phyloP scores from a whole-genome alignment of 30 jellyfish, hydroid and myxozoan genomes.

The Cassiopea andromeda region DNA sequence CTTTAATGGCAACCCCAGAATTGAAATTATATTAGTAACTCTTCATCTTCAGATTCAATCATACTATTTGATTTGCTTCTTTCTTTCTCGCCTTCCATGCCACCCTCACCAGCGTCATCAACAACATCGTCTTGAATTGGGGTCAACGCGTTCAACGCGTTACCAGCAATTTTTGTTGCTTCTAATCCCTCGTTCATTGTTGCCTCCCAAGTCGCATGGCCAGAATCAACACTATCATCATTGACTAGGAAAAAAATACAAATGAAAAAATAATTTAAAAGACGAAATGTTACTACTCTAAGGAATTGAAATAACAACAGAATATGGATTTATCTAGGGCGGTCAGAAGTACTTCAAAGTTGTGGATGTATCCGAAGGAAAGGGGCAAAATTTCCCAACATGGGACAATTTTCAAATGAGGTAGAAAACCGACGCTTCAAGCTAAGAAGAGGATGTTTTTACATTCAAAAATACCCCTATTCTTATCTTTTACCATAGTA shows the following conservation, averaged over 20 bases:
- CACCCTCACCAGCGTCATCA: neutral
- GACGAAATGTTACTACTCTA: too few species aligned
- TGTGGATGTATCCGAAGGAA: too few species aligned
- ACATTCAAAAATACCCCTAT: too few species aligned
- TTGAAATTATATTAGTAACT: neutral
- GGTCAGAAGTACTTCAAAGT: too few species aligned
- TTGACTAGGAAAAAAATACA: neutral
- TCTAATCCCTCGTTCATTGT: slow-evolving; percentile 70
- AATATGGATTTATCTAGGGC: too few species aligned
- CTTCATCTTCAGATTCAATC: neutral
- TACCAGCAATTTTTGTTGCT: slow-evolving; percentile 91
- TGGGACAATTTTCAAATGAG: too few species aligned
- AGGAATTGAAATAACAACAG: too few species aligned
- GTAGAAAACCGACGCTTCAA: too few species aligned
- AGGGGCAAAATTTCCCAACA: too few species aligned
- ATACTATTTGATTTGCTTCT: neutral
- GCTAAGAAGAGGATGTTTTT: too few species aligned
- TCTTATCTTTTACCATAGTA: too few species aligned
- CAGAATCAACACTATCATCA: slow-evolving; percentile 11
- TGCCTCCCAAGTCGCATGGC: slow-evolving; percentile 54
- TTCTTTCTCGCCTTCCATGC: neutral
- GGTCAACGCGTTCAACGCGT: slow-evolving; percentile 81
- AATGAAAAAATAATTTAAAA: too few species aligned
- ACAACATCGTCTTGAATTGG: slow-evolving; percentile 63
- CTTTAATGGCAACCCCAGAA: neutral